A percentile compares a stretch with the other conserved stretches of the same genome.
Evolutionary conservation across 1,140 invertebrate species (phyloP).

Genomic region (Platorchestia sp.): DNA sequence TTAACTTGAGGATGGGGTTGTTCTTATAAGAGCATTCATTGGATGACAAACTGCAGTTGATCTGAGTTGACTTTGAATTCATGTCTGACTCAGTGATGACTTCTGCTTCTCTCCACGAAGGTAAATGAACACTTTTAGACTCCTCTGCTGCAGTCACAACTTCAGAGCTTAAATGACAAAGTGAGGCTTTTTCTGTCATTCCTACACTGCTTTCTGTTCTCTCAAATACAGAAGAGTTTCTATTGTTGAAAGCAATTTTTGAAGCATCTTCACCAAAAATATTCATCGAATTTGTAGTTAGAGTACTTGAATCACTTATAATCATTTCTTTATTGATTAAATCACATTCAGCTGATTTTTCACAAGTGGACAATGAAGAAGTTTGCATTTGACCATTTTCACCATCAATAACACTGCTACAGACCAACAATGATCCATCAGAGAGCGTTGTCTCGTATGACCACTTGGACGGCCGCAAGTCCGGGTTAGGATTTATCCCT

Average conservation of each 20-base stretch:
- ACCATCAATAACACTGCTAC: not conserved
- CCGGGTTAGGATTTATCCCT: slow-evolving; percentile 22
- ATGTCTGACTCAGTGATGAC: not conserved
- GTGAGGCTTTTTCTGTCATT: not conserved
- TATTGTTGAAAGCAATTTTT: not conserved
- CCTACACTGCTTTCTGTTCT: not conserved
- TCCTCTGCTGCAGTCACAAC: not conserved
- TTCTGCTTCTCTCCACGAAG: not conserved
- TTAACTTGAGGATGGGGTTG: slow-evolving; percentile 12
- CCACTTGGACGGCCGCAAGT: slow-evolving; percentile 1
- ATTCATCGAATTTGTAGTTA: not conserved
- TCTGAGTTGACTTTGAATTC: slow-evolving; percentile 11
- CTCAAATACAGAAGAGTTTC: not conserved
- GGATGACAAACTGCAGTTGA: not conserved
- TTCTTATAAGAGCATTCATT: not conserved
- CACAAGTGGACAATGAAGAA: not conserved
- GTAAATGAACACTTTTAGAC: not conserved
- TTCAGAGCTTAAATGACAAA: not conserved
- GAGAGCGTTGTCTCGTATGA: not conserved
- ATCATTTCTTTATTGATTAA: not conserved
- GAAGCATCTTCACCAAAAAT: not conserved
- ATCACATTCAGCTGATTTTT: not conserved
- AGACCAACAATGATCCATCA: not conserved
- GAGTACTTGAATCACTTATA: not conserved
- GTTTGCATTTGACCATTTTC: not conserved